Evolutionary conservation across 1,140 invertebrate genomes (phyloP).

Genomic region (Hypsibius dujardini): DNA sequence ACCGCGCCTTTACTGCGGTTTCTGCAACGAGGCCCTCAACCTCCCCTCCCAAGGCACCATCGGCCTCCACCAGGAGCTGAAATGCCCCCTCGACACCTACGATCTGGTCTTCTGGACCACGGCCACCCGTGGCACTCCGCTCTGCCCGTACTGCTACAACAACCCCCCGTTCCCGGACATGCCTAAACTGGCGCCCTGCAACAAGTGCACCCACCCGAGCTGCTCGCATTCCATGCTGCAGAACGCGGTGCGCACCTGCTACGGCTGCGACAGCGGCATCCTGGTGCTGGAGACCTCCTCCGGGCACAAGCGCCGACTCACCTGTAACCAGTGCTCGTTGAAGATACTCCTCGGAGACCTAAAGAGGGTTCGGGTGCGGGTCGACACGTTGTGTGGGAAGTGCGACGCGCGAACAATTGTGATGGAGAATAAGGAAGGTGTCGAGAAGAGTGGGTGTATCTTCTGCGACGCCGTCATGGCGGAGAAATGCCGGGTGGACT

Average conservation of each 20-base stretch:
- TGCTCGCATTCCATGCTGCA: constrained; percentile 71
- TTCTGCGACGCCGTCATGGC: constrained; percentile 68
- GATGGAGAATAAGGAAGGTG: constrained; percentile 54
- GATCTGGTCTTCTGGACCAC: constrained; percentile 81
- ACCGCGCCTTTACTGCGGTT: constrained; percentile 73
- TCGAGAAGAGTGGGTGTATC: constrained; percentile 74
- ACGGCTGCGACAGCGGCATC: constrained; percentile 72
- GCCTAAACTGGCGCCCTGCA: constrained; percentile 74
- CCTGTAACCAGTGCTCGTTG: constrained; percentile 59
- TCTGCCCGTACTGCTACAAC: constrained; percentile 97
- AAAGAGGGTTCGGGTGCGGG: constrained; percentile 16
- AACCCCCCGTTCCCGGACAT: constrained; percentile 94
- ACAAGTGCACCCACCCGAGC: constrained; percentile 83
- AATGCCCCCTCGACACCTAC: constrained; percentile 95
- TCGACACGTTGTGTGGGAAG: constrained; percentile 7
- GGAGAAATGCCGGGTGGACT: constrained; percentile 57
- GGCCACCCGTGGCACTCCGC: constrained; percentile 69
- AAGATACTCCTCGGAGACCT: constrained; percentile 11
- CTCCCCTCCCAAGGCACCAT: constrained; percentile 83
- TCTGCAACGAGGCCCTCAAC: constrained; percentile 88
- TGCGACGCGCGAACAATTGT: background rate
- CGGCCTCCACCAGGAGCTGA: constrained; percentile 79
- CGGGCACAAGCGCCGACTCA: constrained; percentile 85
- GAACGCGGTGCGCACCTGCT: constrained; percentile 68
- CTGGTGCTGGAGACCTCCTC: constrained; percentile 80